Evolutionary conservation across 2,113 vertebrate species (phyloP), one percentile per base, ranked within the genome.

Genomic region (Erythrolamprus reginae): DNA sequence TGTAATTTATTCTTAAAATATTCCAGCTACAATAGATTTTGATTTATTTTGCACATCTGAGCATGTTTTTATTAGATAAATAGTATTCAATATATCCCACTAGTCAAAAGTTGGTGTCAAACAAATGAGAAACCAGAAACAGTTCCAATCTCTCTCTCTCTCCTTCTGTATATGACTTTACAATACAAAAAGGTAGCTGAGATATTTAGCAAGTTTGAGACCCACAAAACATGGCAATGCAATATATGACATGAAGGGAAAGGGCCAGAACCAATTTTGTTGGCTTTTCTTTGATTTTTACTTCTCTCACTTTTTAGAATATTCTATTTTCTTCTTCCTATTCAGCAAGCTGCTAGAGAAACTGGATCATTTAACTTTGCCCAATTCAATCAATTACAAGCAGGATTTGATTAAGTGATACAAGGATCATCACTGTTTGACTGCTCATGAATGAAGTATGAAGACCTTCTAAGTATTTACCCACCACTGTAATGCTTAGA

Each of bases 401-500:
- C 33, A 77, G 65, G 33, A 77, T 77, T 77, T 77, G 33, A 42
- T 38, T 77, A 38, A 77, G 70, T 19, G 33, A 77, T 77, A 77
- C 17, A 42, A 77, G 33, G 70, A 77, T 42, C 33, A 77, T 42
- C 33, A 77, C 65, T 19, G 61, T n/a, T 33, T 65, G 65, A 70
- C 17, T 77, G 70, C 33, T 77, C 33, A 38, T 19, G 33, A 77
- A 77, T 0, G 17, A 38, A 77, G 17, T 77, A 77, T 38, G 70
- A 94, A 91, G 93, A 84, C 92, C 91, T 82, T 82, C 50, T 91
- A 91, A 82, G 86, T 93, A 33, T 93, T 94, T 88, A 19, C 10
- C 13, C 13, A 88, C 33, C 42, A 89, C 38, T 26, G 12, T 52
- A 50, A 84, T 3, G 3, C 10, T 88, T 45, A 47, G 28, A 70